Evolutionary conservation across 2,113 vertebrate genomes (phyloP).

Genomic region (Burhinus bistriatus): DNA sequence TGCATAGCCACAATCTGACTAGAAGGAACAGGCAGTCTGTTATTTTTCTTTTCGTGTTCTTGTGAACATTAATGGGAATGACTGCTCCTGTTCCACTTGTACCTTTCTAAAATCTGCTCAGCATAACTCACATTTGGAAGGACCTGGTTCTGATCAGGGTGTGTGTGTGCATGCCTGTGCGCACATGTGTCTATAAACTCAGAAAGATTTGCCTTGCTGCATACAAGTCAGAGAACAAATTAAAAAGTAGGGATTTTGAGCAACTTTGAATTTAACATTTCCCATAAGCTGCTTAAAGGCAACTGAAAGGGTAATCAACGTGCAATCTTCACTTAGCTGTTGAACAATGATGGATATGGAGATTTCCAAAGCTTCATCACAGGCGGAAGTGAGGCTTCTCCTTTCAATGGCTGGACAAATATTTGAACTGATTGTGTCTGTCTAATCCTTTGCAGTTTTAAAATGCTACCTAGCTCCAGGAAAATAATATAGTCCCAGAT

Average conservation of each 20-base stretch:
- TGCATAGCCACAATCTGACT: background rate
- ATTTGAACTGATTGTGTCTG: slow-evolving; percentile 20
- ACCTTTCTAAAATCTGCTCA: background rate
- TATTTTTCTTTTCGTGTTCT: background rate
- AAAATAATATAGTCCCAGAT: background rate
- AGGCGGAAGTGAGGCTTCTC: slow-evolving; percentile 21
- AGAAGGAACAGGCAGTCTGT: background rate
- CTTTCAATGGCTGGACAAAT: slow-evolving; percentile 48
- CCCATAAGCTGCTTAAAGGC: slow-evolving; percentile 22
- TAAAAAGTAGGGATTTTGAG: background rate
- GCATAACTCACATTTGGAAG: background rate
- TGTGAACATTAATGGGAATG: background rate
- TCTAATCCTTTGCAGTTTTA: slow-evolving; percentile 18
- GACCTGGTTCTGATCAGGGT: background rate
- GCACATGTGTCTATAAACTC: background rate
- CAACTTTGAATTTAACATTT: background rate
- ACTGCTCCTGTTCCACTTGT: background rate
- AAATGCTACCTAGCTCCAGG: slow-evolving; percentile 2
- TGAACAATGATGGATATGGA: slow-evolving; percentile 9
- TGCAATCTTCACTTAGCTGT: background rate
- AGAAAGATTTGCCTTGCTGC: background rate
- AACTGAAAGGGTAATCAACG: background rate
- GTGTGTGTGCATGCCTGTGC: rapidly evolving
- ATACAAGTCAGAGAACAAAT: background rate
- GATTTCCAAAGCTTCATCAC: background rate